A percentile compares a stretch with the other conserved stretches of the same genome.
Evolutionary conservation across 2,113 vertebrate species (phyloP).

Genomic region (Ariopsis seemanni): DNA sequence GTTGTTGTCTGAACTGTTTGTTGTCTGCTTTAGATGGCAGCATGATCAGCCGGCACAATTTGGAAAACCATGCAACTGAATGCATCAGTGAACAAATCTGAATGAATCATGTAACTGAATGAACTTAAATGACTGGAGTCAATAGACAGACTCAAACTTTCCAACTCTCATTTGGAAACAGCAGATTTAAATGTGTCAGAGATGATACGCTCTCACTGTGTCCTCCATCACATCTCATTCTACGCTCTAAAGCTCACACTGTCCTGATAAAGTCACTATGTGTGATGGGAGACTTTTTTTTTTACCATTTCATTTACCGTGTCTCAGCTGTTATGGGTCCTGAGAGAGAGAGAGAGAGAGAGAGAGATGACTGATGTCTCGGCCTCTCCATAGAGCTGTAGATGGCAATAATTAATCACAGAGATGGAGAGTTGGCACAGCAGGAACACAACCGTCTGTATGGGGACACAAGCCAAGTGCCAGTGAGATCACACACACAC

Average conservation of each 20-base stretch:
- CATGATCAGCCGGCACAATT: background rate
- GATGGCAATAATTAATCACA: slow-evolving; percentile 19
- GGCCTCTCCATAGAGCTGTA: background rate
- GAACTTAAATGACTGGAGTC: background rate
- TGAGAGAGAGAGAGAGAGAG: background rate
- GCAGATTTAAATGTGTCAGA: background rate
- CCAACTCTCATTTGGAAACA: background rate
- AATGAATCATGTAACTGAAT: background rate
- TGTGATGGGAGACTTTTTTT: background rate
- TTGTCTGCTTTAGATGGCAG: background rate
- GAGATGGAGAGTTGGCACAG: slow-evolving; percentile 8
- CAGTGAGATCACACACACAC: background rate
- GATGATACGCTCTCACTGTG: background rate
- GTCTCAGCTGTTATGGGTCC: background rate
- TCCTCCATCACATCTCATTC: background rate
- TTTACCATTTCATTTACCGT: background rate
- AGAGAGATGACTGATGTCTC: background rate
- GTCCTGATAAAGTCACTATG: slow-evolving; percentile 11
- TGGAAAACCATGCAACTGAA: background rate
- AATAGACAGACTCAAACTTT: background rate
- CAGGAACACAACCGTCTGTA: background rate
- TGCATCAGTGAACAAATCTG: background rate
- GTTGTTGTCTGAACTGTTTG: too few species aligned
- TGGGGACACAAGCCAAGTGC: background rate
- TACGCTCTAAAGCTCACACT: background rate